phyloP scores from a whole-genome alignment of 2,113 vertebrate genomes.

The Okapia johnstoni region DNA sequence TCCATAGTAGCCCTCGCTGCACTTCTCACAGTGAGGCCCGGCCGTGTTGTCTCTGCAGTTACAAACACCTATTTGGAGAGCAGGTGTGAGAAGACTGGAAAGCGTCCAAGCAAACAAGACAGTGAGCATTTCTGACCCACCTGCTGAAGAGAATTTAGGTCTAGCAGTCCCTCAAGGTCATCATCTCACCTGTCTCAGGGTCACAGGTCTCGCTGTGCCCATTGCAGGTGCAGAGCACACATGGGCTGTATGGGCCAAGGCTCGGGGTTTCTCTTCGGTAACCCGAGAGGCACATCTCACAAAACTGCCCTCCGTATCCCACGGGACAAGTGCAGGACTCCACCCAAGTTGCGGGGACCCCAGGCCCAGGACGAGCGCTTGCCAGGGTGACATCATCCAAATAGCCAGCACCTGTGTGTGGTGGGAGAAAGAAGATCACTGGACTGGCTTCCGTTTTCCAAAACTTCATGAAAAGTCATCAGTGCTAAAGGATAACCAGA shows the following conservation, averaged over 20 bases:
- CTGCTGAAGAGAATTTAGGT: not conserved
- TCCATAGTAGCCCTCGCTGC: constrained; percentile 92
- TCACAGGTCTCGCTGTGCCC: constrained; percentile 93
- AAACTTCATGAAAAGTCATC: not conserved
- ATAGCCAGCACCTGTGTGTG: constrained; percentile 88
- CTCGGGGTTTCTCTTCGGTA: constrained; percentile 86
- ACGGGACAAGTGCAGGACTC: constrained; percentile 92
- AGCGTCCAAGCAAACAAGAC: accelerated
- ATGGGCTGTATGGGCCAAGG: constrained; percentile 89
- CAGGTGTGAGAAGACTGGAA: not conserved
- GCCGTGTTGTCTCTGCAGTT: constrained; percentile 91
- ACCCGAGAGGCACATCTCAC: constrained; percentile 89
- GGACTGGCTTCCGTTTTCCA: not conserved
- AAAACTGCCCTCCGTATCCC: constrained; percentile 94
- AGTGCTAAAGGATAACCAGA: not conserved
- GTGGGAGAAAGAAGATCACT: not conserved
- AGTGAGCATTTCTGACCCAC: accelerated
- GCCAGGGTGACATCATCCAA: constrained; percentile 89
- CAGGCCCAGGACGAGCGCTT: constrained; percentile 84
- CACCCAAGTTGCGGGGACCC: constrained; percentile 89
- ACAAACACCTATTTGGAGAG: constrained; percentile 84
- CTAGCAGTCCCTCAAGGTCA: not conserved
- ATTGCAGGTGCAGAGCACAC: constrained; percentile 92
- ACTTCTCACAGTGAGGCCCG: constrained; percentile 92
- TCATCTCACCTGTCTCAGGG: constrained; percentile 84